phyloP scores from a whole-genome alignment of 2,113 vertebrate species.

The Furnarius figulus region DNA sequence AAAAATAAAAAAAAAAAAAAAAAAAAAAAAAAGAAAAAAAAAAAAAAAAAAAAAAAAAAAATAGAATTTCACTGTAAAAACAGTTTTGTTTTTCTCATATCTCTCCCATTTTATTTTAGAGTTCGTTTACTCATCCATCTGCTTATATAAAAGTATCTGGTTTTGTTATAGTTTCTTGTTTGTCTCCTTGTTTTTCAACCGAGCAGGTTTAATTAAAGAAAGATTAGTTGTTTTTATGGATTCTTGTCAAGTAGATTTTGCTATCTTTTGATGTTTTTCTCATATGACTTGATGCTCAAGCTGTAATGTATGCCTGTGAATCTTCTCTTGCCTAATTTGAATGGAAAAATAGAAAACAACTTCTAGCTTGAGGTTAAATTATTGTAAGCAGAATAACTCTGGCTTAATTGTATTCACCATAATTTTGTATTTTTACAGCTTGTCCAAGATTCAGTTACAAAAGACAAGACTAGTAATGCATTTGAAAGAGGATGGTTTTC shows the following conservation, averaged over 20 bases:
- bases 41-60: not conserved
- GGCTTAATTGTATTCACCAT: not conserved
- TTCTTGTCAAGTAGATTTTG: not conserved
- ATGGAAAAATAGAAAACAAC: not conserved
- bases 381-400: not conserved
- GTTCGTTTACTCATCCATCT: not conserved
- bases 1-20: not conserved
- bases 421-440: not conserved
- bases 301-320: not conserved
- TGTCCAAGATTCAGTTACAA: not conserved
- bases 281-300: not conserved
- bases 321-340: not conserved
- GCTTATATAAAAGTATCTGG: not conserved
- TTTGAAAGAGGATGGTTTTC: not conserved
- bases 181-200: not conserved
- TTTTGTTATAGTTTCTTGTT: not conserved
- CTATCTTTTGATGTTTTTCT: not conserved
- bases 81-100: not conserved
- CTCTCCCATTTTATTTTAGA: not conserved
- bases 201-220: not conserved
- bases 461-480: not conserved
- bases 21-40: not conserved
- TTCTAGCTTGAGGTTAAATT: conserved; percentile 18
- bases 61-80: not conserved
- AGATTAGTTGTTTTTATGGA: not conserved